These are phyloP conservation scores for Euura saliciscinereae DNA, from an alignment of 1,140 invertebrate species.

Conservation along the genomic window DNA sequence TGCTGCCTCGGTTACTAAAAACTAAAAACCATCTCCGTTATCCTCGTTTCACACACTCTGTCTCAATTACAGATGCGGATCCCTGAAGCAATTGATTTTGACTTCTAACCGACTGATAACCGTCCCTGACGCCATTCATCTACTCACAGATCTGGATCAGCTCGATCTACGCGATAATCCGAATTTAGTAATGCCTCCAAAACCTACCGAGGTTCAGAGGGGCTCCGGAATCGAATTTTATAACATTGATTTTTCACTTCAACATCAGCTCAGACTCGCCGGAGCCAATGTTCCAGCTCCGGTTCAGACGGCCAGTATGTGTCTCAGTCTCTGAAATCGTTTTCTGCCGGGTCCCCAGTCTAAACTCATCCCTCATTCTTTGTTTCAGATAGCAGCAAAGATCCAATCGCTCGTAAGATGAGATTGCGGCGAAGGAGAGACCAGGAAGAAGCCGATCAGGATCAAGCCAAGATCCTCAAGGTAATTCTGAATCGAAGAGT, in stretches of 20 bases:
- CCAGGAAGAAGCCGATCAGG: slow-evolving; percentile 83
- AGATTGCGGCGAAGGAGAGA: slow-evolving; percentile 79
- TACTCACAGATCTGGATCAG: slow-evolving; percentile 88
- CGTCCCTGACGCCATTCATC: slow-evolving; percentile 95
- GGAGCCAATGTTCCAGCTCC: slow-evolving; percentile 85
- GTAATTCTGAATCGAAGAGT: slow-evolving; percentile 44
- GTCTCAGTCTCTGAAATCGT: slow-evolving; percentile 3
- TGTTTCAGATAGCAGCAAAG: slow-evolving; percentile 69
- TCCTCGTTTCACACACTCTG: neutral
- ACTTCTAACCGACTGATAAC: slow-evolving; percentile 95
- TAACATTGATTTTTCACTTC: slow-evolving; percentile 98
- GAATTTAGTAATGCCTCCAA: slow-evolving; percentile 97
- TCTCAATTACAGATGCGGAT: slow-evolving; percentile 80
- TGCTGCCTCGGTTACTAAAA: slow-evolving; percentile 40
- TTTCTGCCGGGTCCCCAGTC: neutral
- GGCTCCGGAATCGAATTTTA: slow-evolving; percentile 93
- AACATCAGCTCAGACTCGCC: slow-evolving; percentile 90
- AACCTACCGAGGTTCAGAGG: slow-evolving; percentile 81
- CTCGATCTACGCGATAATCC: slow-evolving; percentile 94
- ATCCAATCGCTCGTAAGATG: slow-evolving; percentile 93
- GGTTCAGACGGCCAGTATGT: slow-evolving; percentile 68
- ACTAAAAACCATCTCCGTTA: slow-evolving; percentile 7
- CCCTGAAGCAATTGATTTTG: slow-evolving; percentile 92
- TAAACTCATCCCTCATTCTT: slow-evolving; percentile 14
- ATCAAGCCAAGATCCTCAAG: slow-evolving; percentile 94